These are phyloP conservation scores for Drosophila erecta DNA, from an alignment of 1,140 invertebrate genomes.

Conservation along the genomic window DNA sequence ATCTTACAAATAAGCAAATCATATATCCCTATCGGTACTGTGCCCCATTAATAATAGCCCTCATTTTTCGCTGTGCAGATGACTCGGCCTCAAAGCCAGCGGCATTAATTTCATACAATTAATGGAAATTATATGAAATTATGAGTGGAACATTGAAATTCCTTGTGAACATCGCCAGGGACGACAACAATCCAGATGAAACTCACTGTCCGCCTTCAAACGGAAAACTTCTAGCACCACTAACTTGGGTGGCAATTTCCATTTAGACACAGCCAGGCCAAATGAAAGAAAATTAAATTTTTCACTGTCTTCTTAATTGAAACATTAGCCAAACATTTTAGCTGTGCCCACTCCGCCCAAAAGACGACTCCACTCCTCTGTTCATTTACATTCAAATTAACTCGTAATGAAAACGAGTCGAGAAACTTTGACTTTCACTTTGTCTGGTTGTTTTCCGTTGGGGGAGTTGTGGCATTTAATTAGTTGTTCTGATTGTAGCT, in stretches of 20 bases:
- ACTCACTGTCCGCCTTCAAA: conserved; percentile 35
- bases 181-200: conserved; percentile 59
- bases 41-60: too few species aligned
- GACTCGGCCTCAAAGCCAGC: conserved; percentile 33
- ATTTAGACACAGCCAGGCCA: conserved; percentile 56
- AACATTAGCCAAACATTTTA: conserved; percentile 84
- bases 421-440: conserved; percentile 64
- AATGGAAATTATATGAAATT: conserved; percentile 81
- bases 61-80: conserved; percentile 1
- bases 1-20: too few species aligned
- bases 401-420: conserved; percentile 84
- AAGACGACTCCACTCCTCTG: conserved; percentile 23
- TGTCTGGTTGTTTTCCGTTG: conserved; percentile 26
- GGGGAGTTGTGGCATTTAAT: conserved; percentile 77
- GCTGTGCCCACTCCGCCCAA: conserved; percentile 18
- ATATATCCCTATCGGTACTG: neutral
- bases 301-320: conserved; percentile 82
- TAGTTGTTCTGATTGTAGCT: conserved; percentile 73
- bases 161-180: conserved; percentile 79
- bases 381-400: conserved; percentile 84
- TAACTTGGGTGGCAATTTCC: conserved; percentile 64
- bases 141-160: conserved; percentile 83
- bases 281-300: conserved; percentile 84
- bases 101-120: conserved; percentile 80
- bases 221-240: conserved; percentile 29